phyloP scores from a whole-genome alignment of 2,888 invertebrate species.

The Aphodius granarius region DNA sequence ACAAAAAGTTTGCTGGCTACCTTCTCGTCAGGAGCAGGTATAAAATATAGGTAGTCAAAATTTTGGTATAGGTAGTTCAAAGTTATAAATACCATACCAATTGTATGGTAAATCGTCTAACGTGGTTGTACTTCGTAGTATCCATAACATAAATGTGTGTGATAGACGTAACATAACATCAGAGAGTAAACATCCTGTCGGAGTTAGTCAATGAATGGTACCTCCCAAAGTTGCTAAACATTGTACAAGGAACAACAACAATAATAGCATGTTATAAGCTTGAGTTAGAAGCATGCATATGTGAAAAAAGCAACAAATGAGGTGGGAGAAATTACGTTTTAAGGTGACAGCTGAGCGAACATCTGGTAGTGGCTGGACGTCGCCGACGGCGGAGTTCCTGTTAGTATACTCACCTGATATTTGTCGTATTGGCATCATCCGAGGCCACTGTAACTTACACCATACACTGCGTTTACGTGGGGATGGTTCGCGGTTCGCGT shows the following conservation, averaged over 20 bases:
- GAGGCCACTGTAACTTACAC: constrained; percentile 55
- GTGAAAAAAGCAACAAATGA: neutral
- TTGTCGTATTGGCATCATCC: constrained; percentile 51
- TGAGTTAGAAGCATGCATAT: neutral
- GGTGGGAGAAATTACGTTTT: neutral
- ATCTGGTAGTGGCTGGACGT: neutral
- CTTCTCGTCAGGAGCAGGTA: too few relatives aligned
- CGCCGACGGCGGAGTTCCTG: neutral
- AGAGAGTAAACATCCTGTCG: too few relatives aligned
- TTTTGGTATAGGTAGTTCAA: too few relatives aligned
- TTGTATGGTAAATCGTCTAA: too few relatives aligned
- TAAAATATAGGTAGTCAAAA: too few relatives aligned
- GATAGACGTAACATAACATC: too few relatives aligned
- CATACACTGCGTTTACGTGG: constrained; percentile 45
- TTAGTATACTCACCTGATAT: constrained; percentile 1
- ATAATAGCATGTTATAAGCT: neutral
- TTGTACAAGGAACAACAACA: neutral
- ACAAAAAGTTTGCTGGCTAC: too few relatives aligned
- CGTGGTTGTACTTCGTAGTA: too few relatives aligned
- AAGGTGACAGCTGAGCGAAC: neutral
- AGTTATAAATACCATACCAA: too few relatives aligned
- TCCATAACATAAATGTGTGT: too few relatives aligned
- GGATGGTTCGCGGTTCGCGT: constrained; percentile 4
- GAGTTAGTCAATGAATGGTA: too few relatives aligned
- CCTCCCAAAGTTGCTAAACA: neutral